Conservation (phyloP, 92 coral and sea anemone species). For the Palythoa heliodiscus region DNA sequence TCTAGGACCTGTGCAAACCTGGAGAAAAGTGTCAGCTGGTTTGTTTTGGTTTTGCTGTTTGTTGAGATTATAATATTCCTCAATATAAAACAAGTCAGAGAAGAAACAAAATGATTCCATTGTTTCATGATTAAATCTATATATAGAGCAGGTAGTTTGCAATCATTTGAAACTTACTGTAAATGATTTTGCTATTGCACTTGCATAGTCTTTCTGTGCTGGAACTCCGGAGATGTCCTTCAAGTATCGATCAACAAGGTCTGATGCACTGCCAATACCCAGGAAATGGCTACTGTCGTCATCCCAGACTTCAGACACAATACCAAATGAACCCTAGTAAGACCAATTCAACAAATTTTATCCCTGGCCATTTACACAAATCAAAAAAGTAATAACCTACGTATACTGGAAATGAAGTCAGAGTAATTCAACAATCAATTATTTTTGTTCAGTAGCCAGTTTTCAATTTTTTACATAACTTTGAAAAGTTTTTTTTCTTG, state of each 20-base stretch:
- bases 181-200: constrained; percentile 40
- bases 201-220: constrained; percentile 55
- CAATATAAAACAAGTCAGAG: neutral
- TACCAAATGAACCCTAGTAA: constrained; percentile 79
- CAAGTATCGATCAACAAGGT: constrained; percentile 63
- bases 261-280: constrained; percentile 67
- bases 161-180: constrained; percentile 35
- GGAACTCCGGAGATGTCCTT: constrained; percentile 51
- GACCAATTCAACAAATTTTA: neutral
- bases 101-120: neutral
- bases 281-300: constrained; percentile 71
- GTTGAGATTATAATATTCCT: too few relatives aligned
- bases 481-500: too few relatives aligned
- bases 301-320: constrained; percentile 77
- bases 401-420: neutral
- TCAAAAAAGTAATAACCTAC: neutral
- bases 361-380: neutral
- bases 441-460: too few relatives aligned
- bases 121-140: neutral
- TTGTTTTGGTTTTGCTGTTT: too few relatives aligned
- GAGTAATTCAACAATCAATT: neutral
- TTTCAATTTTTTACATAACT: too few relatives aligned
- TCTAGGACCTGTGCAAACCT: too few relatives aligned
- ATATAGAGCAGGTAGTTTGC: too few relatives aligned
- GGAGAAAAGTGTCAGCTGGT: too few relatives aligned